These are phyloP conservation scores for Dendronephthya gigantea DNA, from an alignment of 64 coral and sea anemone genomes.

Conservation along the genomic window DNA sequence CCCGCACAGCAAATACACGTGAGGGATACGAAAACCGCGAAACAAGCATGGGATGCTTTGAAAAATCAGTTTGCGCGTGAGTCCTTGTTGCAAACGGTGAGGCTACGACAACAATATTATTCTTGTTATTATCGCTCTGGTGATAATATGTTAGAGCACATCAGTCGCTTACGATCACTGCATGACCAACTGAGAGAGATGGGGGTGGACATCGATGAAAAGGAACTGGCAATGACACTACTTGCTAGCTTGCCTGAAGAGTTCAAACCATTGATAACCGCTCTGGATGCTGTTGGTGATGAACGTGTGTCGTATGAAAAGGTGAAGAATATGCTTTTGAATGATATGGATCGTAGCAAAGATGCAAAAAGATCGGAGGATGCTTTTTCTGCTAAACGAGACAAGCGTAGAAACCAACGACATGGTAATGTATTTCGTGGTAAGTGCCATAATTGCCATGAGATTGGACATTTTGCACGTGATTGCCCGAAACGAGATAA, in stretches of 20 bases:
- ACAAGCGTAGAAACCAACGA: background rate
- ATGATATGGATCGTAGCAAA: conserved; percentile 18
- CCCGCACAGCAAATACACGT: conserved; percentile 12
- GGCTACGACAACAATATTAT: conserved; percentile 22
- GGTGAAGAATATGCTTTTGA: conserved; percentile 18
- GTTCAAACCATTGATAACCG: conserved; percentile 23
- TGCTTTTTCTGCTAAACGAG: conserved; percentile 21
- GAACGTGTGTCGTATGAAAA: conserved; percentile 25
- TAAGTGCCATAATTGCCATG: too few species aligned
- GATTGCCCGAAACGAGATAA: too few species aligned
- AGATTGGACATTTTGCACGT: too few species aligned
- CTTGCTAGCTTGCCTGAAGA: conserved; percentile 24
- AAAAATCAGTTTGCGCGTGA: background rate
- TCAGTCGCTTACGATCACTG: conserved; percentile 1
- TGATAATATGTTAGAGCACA: conserved; percentile 19
- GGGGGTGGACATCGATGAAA: background rate
- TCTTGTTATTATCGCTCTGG: background rate
- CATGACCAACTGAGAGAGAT: conserved; percentile 27
- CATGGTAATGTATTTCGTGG: too few species aligned
- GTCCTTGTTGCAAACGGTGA: conserved; percentile 13
- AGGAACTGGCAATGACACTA: conserved; percentile 18
- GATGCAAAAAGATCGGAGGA: conserved; percentile 18
- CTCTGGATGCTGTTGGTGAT: conserved; percentile 33
- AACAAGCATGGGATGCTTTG: conserved; percentile 4
- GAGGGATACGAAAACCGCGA: background rate